phyloP scores from a whole-genome alignment of 2,888 invertebrate genomes.

The Drosophila neotestacea region DNA sequence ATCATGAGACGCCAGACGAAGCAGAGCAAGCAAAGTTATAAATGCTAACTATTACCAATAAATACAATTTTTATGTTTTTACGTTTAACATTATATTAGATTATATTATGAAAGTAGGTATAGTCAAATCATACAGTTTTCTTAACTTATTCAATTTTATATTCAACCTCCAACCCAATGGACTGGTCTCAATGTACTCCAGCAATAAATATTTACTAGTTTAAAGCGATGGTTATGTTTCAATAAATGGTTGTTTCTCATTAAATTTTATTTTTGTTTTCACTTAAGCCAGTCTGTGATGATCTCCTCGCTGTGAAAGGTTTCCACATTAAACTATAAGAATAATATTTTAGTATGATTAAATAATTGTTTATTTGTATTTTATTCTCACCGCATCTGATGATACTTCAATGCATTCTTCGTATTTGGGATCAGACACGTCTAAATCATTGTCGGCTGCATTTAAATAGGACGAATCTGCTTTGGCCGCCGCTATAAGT shows the following conservation, averaged over 20 bases:
- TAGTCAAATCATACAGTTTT: conserved; percentile 46
- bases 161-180: conserved; percentile 38
- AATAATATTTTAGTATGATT: no score
- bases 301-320: conserved; percentile 83
- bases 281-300: conserved; percentile 82
- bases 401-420: conserved; percentile 61
- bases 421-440: conserved; percentile 52
- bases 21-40: conserved; percentile 19
- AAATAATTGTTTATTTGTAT: not conserved
- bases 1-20: not conserved
- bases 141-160: conserved; percentile 38
- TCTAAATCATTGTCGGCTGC: conserved; percentile 46
- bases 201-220: conserved; percentile 59
- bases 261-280: not conserved
- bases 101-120: conserved; percentile 53
- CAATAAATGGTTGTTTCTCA: conserved; percentile 58
- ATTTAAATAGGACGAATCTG: conserved; percentile 54
- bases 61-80: conserved; percentile 40
- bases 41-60: conserved; percentile 37
- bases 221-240: conserved; percentile 52
- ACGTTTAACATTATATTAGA: conserved; percentile 40
- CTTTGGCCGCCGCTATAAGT: conserved; percentile 74
- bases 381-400: conserved; percentile 67
- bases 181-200: conserved; percentile 60
- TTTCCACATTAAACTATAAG: conserved; percentile 80